These are phyloP conservation scores for Hymenopus coronatus DNA, from an alignment of 2,888 invertebrate species.

Conservation along the genomic window DNA sequence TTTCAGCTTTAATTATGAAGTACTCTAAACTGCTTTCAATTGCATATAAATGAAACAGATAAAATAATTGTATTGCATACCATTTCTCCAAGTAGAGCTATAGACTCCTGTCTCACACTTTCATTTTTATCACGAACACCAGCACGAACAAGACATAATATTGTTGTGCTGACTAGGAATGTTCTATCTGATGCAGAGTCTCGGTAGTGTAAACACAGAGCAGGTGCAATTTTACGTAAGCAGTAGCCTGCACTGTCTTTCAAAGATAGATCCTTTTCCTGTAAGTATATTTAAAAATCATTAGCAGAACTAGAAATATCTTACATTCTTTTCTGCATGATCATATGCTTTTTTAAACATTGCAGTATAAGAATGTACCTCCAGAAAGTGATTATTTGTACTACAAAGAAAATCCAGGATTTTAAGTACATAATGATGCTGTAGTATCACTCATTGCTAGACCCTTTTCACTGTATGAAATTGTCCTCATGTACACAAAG, in stretches of 20 bases:
- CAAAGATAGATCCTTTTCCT: slow-evolving; percentile 80
- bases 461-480: too few species aligned
- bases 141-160: slow-evolving; percentile 68
- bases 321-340: neutral
- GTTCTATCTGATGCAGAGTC: slow-evolving; percentile 56
- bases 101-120: slow-evolving; percentile 72
- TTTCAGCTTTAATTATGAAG: too few species aligned
- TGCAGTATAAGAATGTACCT: too few species aligned
- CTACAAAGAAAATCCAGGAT: too few species aligned
- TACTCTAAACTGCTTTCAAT: too few species aligned
- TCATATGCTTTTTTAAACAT: too few species aligned
- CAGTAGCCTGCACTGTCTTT: slow-evolving; percentile 74
- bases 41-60: neutral
- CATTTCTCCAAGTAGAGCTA: slow-evolving; percentile 74
- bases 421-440: too few species aligned
- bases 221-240: slow-evolving; percentile 65
- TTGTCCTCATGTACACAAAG: too few species aligned
- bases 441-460: too few species aligned
- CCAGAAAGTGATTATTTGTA: too few species aligned
- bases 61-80: slow-evolving; percentile 39
- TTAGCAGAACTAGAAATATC: neutral
- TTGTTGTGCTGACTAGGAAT: slow-evolving; percentile 67
- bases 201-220: slow-evolving; percentile 49
- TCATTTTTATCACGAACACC: slow-evolving; percentile 72
- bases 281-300: slow-evolving; percentile 26